A percentile compares a stretch with the other conserved stretches of the same genome.
phyloP scores from a whole-genome alignment of 2,797 vertebrate genomes.

The Gallinago nigripennis region DNA sequence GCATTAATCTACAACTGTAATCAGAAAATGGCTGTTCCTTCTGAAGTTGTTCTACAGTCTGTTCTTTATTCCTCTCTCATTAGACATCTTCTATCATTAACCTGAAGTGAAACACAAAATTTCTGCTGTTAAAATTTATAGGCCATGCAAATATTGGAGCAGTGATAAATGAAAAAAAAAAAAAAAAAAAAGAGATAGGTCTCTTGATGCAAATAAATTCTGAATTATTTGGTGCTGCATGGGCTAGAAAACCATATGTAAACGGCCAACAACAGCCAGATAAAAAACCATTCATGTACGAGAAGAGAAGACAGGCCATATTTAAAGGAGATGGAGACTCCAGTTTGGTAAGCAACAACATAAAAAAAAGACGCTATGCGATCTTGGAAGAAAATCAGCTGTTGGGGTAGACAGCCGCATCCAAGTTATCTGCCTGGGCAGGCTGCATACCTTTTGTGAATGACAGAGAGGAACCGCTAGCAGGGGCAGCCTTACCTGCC shows the following conservation, averaged over 20 bases:
- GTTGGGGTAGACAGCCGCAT: background rate
- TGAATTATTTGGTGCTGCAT: background rate
- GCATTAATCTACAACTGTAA: background rate
- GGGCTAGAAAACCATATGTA: fast-evolving
- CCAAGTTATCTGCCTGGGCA: background rate
- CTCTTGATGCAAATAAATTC: background rate
- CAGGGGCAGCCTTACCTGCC: background rate
- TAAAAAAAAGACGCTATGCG: background rate
- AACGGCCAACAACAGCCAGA: background rate
- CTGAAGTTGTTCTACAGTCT: background rate
- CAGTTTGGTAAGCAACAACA: background rate
- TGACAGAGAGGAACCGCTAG: background rate
- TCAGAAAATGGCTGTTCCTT: background rate
- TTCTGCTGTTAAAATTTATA: background rate
- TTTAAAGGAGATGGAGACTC: background rate
- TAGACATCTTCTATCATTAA: background rate
- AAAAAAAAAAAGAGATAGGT: background rate
- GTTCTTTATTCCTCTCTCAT: background rate
- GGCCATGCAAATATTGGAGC: background rate
- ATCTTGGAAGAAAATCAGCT: background rate
- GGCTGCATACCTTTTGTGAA: background rate
- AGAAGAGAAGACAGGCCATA: background rate
- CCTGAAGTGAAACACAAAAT: background rate
- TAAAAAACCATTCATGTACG: background rate
- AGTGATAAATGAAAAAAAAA: background rate